phyloP scores from a whole-genome alignment of 1,140 invertebrate genomes.

The Drosophila repleta region DNA sequence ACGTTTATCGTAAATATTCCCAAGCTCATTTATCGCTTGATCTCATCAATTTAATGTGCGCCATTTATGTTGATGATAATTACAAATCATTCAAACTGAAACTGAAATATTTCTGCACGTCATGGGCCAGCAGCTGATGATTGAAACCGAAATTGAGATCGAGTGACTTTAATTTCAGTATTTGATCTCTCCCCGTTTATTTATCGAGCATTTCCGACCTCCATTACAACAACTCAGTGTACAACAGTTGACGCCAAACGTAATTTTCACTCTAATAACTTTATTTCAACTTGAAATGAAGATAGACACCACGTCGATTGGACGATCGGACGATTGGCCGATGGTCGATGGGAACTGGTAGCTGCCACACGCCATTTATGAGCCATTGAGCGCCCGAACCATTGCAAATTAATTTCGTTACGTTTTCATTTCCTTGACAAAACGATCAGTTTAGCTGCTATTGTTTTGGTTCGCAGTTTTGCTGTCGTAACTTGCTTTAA shows the following conservation, averaged over 20 bases:
- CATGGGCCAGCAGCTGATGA: slow-evolving; percentile 56
- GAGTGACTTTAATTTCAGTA: slow-evolving; percentile 56
- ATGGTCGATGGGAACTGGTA: slow-evolving; percentile 29
- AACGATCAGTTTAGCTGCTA: slow-evolving; percentile 56
- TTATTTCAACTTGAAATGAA: slow-evolving; percentile 43
- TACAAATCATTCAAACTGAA: slow-evolving; percentile 58
- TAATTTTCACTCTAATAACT: slow-evolving; percentile 76
- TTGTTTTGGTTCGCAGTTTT: slow-evolving; percentile 31
- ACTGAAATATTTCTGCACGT: slow-evolving; percentile 63
- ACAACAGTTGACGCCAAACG: slow-evolving; percentile 42
- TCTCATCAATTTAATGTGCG: slow-evolving; percentile 38
- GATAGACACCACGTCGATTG: slow-evolving; percentile 8
- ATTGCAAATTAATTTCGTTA: slow-evolving; percentile 79
- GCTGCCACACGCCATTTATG: slow-evolving; percentile 65
- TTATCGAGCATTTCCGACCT: slow-evolving; percentile 44
- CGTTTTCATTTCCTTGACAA: slow-evolving; percentile 79
- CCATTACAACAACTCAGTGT: slow-evolving; percentile 46
- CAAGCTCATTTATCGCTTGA: slow-evolving; percentile 55
- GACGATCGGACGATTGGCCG: not conserved
- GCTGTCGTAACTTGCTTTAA: slow-evolving; percentile 21
- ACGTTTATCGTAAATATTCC: slow-evolving; percentile 24
- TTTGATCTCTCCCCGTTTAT: slow-evolving; percentile 19
- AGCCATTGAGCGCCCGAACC: slow-evolving; percentile 56
- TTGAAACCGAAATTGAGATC: slow-evolving; percentile 69
- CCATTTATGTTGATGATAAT: slow-evolving; percentile 64